Evolutionary conservation across 2,888 invertebrate genomes (phyloP).

Genomic region (Steinernema carpocapsae): DNA sequence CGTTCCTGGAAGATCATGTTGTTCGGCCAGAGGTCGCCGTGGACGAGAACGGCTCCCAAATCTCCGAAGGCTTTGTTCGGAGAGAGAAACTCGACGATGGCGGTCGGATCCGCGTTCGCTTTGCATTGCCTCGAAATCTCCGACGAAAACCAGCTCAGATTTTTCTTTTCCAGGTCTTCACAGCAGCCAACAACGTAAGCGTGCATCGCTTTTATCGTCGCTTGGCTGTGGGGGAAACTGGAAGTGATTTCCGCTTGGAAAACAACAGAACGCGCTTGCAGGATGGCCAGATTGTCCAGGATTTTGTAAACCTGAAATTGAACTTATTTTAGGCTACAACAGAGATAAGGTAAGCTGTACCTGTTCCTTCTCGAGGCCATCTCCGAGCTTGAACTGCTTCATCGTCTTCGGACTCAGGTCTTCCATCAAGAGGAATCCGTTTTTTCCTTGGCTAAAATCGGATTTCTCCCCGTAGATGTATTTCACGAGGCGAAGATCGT

Average conservation of each 20-base stretch:
- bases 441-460: neutral
- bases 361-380: neutral
- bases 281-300: neutral
- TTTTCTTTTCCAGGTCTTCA: neutral
- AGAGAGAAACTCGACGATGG: neutral
- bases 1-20: conserved; percentile 1
- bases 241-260: neutral
- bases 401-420: conserved; percentile 1
- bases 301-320: neutral
- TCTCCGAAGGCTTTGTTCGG: neutral
- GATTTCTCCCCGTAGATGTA: neutral
- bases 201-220: neutral
- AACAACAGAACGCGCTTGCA: neutral
- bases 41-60: neutral
- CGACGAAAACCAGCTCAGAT: neutral
- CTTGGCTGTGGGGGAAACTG: neutral
- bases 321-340: neutral
- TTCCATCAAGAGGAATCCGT: neutral
- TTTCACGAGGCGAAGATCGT: neutral
- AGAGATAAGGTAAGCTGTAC: neutral
- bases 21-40: conserved; percentile 18
- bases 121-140: neutral
- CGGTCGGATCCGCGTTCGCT: neutral
- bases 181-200: neutral
- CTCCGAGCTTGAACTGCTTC: neutral